Evolutionary conservation across 2,113 vertebrate genomes (phyloP).

Genomic region (Leptodactylus fuscus): DNA sequence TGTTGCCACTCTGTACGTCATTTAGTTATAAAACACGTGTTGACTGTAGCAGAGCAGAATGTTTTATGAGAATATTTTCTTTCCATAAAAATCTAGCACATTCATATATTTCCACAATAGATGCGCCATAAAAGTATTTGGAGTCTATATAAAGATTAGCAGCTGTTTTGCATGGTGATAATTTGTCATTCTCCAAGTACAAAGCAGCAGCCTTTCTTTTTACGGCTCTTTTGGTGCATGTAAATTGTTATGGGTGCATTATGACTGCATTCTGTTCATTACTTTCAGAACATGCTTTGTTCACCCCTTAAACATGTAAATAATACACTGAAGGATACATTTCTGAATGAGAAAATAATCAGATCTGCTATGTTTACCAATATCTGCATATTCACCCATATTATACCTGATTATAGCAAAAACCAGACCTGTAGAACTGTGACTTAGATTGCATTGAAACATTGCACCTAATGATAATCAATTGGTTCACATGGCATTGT

Average conservation of each 20-base stretch:
- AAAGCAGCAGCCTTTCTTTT: slow-evolving; percentile 25
- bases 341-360: no score
- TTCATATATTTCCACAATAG: slow-evolving; percentile 47
- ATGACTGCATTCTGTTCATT: background rate
- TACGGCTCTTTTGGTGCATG: slow-evolving; percentile 5
- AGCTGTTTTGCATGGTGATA: slow-evolving; percentile 50
- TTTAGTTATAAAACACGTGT: slow-evolving; percentile 20
- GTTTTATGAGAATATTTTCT: slow-evolving; percentile 53
- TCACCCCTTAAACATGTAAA: no score
- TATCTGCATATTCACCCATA: no score
- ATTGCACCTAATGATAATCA: no score
- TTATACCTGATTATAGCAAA: no score
- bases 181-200: slow-evolving; percentile 36
- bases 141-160: slow-evolving; percentile 51
- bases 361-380: no score
- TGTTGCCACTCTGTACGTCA: slow-evolving; percentile 14
- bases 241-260: slow-evolving; percentile 28
- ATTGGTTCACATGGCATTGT: no score
- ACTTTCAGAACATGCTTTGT: no score
- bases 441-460: no score
- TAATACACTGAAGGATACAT: no score
- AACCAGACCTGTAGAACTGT: no score
- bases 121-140: slow-evolving; percentile 46
- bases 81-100: slow-evolving; percentile 48
- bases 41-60: slow-evolving; percentile 19